These are phyloP conservation scores for Mesaphorura yosii DNA, from an alignment of 1,140 invertebrate genomes.

Conservation along the genomic window DNA sequence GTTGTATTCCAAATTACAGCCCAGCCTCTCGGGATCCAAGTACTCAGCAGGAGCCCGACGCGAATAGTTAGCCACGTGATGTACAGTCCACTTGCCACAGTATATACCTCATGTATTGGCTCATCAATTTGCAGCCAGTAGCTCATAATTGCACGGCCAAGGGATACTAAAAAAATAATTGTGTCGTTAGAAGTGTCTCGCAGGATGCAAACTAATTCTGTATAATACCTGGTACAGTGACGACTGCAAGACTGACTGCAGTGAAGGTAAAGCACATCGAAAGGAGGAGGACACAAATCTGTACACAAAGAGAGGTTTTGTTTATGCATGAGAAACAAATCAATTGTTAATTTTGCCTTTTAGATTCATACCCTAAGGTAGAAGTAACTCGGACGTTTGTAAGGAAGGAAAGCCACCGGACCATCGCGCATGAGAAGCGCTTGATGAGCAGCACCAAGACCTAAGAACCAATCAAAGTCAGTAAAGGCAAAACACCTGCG, in stretches of 20 bases:
- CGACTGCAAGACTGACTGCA: conserved; percentile 61
- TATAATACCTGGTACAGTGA: conserved; percentile 63
- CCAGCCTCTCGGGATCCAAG: conserved; percentile 79
- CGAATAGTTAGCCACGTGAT: conserved; percentile 78
- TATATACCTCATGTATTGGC: conserved; percentile 85
- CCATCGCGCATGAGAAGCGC: conserved; percentile 65
- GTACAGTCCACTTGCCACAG: conserved; percentile 85
- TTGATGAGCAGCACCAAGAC: conserved; percentile 68
- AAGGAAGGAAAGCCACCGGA: conserved; percentile 73
- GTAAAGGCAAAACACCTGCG: no score
- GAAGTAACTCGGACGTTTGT: conserved; percentile 54
- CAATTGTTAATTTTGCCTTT: no score
- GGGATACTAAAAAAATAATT: conserved; percentile 21
- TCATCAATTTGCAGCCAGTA: conserved; percentile 31
- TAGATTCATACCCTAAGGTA: conserved; percentile 21
- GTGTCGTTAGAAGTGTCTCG: not conserved
- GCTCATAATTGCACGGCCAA: conserved; percentile 30
- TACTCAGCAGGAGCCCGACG: conserved; percentile 60
- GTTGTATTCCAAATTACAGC: conserved; percentile 29
- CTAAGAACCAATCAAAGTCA: no score
- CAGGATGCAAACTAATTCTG: not conserved
- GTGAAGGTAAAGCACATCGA: conserved; percentile 76
- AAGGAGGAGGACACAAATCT: conserved; percentile 56
- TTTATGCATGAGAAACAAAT: no score
- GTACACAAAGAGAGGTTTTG: no score